Percentiles rank a stretch among this genome's conserved stretches.
phyloP scores from a whole-genome alignment of 2,888 invertebrate species.

The Cephus pygmeus region DNA sequence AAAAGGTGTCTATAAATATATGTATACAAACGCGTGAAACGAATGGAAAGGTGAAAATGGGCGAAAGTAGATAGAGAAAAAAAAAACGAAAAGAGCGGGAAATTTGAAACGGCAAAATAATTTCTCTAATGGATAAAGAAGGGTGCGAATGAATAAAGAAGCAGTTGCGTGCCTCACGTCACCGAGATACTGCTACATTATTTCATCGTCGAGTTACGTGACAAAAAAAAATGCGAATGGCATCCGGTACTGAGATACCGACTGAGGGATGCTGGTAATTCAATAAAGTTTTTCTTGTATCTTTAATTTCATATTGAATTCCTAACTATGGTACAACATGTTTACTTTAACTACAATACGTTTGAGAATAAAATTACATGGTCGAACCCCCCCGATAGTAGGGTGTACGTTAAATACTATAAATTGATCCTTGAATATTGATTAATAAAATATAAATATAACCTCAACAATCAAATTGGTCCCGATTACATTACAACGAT shows the following conservation, averaged over 20 bases:
- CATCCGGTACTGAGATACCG: background rate
- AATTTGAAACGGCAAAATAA: background rate
- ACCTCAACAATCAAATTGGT: background rate
- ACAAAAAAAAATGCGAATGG: background rate
- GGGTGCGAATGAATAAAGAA: background rate
- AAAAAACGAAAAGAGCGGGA: background rate
- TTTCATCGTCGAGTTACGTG: background rate
- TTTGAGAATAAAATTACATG: background rate
- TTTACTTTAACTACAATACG: background rate
- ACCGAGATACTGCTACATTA: background rate
- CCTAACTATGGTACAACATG: background rate
- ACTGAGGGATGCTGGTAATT: background rate
- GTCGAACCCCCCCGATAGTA: background rate
- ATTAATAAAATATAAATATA: background rate
- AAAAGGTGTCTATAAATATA: conserved; percentile 7
- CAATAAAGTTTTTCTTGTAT: background rate
- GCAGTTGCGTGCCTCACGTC: background rate
- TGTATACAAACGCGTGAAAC: background rate
- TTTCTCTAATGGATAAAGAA: background rate
- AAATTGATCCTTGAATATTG: background rate
- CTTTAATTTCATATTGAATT: background rate
- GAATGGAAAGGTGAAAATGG: background rate
- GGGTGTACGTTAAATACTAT: background rate
- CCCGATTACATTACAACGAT: background rate
- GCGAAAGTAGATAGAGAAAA: background rate